These are phyloP conservation scores for Pantherophis alleghaniensis DNA, from an alignment of 2,797 vertebrate species.

Conservation along the genomic window DNA sequence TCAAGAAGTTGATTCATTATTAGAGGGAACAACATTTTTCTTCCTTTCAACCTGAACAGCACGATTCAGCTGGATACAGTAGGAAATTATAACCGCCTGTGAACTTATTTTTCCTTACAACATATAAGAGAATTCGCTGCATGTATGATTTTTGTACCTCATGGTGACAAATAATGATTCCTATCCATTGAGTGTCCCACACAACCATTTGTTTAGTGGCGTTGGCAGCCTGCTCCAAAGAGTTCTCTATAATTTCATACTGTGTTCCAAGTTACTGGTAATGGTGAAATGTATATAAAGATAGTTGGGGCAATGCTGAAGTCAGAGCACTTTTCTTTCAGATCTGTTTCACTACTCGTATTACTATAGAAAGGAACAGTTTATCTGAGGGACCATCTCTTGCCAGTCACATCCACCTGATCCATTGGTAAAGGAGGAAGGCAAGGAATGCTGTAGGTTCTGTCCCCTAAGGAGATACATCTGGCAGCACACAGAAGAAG, in stretches of 20 bases:
- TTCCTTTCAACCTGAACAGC: background rate
- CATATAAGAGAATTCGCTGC: background rate
- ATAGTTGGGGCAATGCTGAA: conserved; percentile 3
- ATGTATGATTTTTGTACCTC: conserved; percentile 21
- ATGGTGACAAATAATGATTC: conserved; percentile 31
- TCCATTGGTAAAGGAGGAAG: background rate
- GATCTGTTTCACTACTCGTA: conserved; percentile 36
- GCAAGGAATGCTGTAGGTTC: background rate
- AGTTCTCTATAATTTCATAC: background rate
- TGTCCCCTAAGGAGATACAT: background rate
- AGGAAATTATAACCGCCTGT: background rate
- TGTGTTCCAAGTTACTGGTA: conserved; percentile 36
- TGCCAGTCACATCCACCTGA: background rate
- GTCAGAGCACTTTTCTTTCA: conserved; percentile 23
- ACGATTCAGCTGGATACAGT: background rate
- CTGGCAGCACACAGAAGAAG: background rate
- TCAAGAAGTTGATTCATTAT: background rate
- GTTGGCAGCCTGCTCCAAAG: background rate
- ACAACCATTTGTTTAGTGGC: conserved; percentile 25
- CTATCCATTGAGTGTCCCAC: conserved; percentile 19
- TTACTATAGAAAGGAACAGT: background rate
- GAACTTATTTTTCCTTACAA: background rate
- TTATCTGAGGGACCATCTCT: background rate
- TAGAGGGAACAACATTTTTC: background rate
- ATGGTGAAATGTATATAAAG: background rate